Evolutionary conservation across 1,140 invertebrate genomes (phyloP), one percentile per base, ranked within the genome.

Genomic region (Bombus breviceps): DNA sequence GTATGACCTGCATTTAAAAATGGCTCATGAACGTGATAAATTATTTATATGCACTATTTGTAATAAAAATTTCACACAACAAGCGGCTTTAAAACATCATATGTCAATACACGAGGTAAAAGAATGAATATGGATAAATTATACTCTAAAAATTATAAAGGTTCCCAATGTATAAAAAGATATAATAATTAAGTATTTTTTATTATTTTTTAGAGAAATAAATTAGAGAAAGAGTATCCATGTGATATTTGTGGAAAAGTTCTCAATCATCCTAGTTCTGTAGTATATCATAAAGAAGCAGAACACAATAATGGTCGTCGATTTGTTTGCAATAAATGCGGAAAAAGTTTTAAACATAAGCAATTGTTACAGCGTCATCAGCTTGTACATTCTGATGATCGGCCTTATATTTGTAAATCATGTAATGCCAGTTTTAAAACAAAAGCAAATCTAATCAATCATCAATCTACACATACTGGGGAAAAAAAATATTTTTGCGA

Each of bases 401-500:
- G 97, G 34, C 97, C 97, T 3, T 96, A 96, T 91, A 89, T 92
- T 80, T 97, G 97, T 89, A 96, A 96, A 92, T 92, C 95, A 3
- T 97, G 97, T 90, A 95, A 95, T 74, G 95, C 96, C 4, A 95
- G 95, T 72, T 98, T 98, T 92, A 97, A 97, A 92, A 97, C 97
- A 0, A 97, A 97, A 86, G 96, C 97, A 0, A 97, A 97, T 93
- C 92, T 97, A 39, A 90, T 97, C 18, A 97, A 97, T 93, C 97
- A 98, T 93, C 95, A 96, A 86, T 94, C 96, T 12, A 96, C 96
- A 6, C 97, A 97, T 89, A 96, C 96, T 0, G 97, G 97, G 9
- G 96, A 97, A 76, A 97, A 97, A 91, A 97, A 96, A 91, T 97
- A 97, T 93, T 95, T 96, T 37, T 98, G 98, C 91, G 96, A 97